Evolutionary conservation across 1,140 invertebrate species (phyloP).

Genomic region (Cydia pomonella): DNA sequence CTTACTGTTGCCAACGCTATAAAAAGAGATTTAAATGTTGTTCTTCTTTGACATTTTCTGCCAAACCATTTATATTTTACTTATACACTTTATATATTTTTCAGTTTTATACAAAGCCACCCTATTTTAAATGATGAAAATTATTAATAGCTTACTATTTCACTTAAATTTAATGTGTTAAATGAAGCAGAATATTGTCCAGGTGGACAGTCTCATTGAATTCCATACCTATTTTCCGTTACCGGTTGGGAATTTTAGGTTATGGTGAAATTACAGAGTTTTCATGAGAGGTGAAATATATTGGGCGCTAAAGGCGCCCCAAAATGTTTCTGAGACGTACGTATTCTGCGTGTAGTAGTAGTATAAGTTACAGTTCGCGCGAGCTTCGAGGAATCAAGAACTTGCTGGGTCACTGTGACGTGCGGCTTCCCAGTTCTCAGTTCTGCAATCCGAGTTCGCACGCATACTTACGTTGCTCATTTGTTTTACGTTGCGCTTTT

Average conservation of each 20-base stretch:
- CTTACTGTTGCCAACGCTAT: background rate
- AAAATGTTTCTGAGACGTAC: conserved; percentile 59
- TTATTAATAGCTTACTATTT: background rate
- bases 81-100: background rate
- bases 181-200: background rate
- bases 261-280: conserved; percentile 45
- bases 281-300: conserved; percentile 57
- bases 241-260: background rate
- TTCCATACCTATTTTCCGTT: background rate
- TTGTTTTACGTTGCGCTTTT: no score
- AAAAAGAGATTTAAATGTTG: background rate
- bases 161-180: background rate
- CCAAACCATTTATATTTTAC: background rate
- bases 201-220: background rate
- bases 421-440: no score
- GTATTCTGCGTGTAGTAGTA: background rate
- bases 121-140: background rate
- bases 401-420: no score
- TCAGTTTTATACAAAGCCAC: background rate
- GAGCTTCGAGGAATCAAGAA: no score
- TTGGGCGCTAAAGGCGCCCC: conserved; percentile 52
- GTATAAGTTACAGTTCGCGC: no score
- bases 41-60: conserved; percentile 24
- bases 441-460: no score
- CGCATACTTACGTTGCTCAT: no score